Base-by-base conservation (phyloP, 2,113 vertebrate species). In the Uria aalge region DNA sequence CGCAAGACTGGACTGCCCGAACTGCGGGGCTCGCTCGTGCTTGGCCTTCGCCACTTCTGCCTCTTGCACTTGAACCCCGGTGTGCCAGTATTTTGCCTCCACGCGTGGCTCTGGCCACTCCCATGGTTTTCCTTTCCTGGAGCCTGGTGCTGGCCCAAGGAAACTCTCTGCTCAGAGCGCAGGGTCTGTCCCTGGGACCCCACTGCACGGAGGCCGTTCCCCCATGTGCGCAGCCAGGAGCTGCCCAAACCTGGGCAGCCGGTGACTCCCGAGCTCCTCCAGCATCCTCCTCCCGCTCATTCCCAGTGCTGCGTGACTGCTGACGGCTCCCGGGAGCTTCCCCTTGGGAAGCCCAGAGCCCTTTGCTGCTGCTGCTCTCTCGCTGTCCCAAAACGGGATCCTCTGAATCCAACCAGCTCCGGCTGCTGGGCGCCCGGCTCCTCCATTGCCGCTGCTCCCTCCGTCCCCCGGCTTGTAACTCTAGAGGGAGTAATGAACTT, bases 21-120 rank as follows among this genome's bases (percentile, higher is more conserved):
- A 9, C 55, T 2, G 0, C 0, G 1, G 47, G 34, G 29, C 48
- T 36, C 1, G 3, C 41, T 41, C 5, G 0, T 15, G 34, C 73
- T 72, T 27, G 29, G 55, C 53, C 43, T 63, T 41, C 0, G 5
- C 48, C 41, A 43, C 77, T 47, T 23, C 21, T n/a, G 48, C 41
- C 62, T 59, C 11, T 20, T 26, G 52, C 34, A 1, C 29, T 32
- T 41, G 10, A 8, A 8, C 7, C 47, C 62, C 10, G 5, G 21
- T 3, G 17, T 0, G 0, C 5, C 6, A 14, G 2, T 34, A 53
- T 23, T 60, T 38, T 57, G 27, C 53, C 38, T 57, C 43, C 48
- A 14, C 5, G 0, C 0, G 0, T 21, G 30, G 6, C 32, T 50
- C 57, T 48, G 66, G 56, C 23, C 1, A 1, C 41, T 13, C 38